phyloP scores from a whole-genome alignment of 2,888 invertebrate genomes.

The Drosophila melanosoma region DNA sequence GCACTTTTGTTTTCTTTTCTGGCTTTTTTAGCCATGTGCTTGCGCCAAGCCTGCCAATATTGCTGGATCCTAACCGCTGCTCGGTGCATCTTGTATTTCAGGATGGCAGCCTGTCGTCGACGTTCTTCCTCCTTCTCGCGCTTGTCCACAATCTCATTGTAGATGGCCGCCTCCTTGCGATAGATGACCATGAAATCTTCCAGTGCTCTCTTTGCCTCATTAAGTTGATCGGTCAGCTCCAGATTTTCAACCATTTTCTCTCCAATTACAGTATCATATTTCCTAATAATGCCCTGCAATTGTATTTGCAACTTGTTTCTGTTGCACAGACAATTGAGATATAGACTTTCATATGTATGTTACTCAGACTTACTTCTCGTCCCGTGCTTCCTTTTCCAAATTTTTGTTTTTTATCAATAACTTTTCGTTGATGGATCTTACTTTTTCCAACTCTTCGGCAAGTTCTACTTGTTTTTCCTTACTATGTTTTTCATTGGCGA shows the following conservation, averaged over 20 bases:
- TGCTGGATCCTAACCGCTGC: slow-evolving; percentile 43
- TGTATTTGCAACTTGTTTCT: slow-evolving; percentile 82
- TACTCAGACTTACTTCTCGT: slow-evolving; percentile 75
- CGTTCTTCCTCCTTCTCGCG: slow-evolving; percentile 64
- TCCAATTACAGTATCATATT: slow-evolving; percentile 81
- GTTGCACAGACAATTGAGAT: neutral
- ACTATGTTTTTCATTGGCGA: slow-evolving; percentile 60
- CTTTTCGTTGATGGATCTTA: slow-evolving; percentile 52
- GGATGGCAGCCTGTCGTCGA: neutral
- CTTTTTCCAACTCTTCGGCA: slow-evolving; percentile 60
- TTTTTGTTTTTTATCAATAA: slow-evolving; percentile 57
- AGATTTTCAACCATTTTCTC: slow-evolving; percentile 79
- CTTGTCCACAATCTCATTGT: slow-evolving; percentile 68
- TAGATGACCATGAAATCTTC: slow-evolving; percentile 73
- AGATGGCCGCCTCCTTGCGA: slow-evolving; percentile 70
- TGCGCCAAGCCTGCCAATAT: slow-evolving; percentile 46
- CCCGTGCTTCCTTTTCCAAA: slow-evolving; percentile 69
- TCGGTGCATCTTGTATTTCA: slow-evolving; percentile 28
- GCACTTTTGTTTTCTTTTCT: neutral
- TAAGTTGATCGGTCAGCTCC: slow-evolving; percentile 63
- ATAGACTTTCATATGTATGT: too few species aligned
- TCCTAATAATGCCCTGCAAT: slow-evolving; percentile 77
- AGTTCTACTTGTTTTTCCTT: slow-evolving; percentile 66
- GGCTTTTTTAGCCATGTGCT: neutral
- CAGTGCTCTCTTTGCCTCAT: slow-evolving; percentile 59